phyloP scores from a whole-genome alignment of 2,797 vertebrate species.

The Esox lucius region DNA sequence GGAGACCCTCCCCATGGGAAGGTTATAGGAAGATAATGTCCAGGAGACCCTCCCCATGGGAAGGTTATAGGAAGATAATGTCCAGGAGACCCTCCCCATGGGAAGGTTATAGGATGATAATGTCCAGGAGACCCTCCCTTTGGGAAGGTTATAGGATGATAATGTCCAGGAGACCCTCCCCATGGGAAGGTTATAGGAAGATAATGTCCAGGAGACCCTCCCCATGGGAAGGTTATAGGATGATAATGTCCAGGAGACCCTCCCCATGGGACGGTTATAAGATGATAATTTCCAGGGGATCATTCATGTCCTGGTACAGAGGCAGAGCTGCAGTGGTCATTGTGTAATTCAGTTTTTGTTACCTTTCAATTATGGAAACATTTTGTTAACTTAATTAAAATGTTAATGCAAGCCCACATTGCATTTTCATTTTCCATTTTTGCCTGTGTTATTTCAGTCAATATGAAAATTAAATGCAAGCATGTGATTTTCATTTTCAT shows the following conservation, averaged over 20 bases:
- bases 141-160: too few relatives aligned
- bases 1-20: background rate
- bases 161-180: too few relatives aligned
- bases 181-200: too few relatives aligned
- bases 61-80: background rate
- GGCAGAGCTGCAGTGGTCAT: constrained; percentile 1
- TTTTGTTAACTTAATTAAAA: too few relatives aligned
- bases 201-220: too few relatives aligned
- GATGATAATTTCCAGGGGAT: background rate
- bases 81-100: background rate
- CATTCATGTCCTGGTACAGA: background rate
- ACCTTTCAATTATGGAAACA: background rate
- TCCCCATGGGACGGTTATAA: background rate
- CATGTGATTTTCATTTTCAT: too few relatives aligned
- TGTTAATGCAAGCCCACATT: too few relatives aligned
- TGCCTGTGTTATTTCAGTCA: too few relatives aligned
- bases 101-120: background rate
- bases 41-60: background rate
- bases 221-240: background rate
- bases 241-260: background rate
- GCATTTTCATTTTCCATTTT: too few relatives aligned
- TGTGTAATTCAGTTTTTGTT: constrained; percentile 15
- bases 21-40: background rate
- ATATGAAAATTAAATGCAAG: too few relatives aligned
- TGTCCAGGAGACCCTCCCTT: background rate